These are phyloP conservation scores for Recurvirostra avosetta DNA, from an alignment of 2,113 vertebrate species.

Conservation along the genomic window DNA sequence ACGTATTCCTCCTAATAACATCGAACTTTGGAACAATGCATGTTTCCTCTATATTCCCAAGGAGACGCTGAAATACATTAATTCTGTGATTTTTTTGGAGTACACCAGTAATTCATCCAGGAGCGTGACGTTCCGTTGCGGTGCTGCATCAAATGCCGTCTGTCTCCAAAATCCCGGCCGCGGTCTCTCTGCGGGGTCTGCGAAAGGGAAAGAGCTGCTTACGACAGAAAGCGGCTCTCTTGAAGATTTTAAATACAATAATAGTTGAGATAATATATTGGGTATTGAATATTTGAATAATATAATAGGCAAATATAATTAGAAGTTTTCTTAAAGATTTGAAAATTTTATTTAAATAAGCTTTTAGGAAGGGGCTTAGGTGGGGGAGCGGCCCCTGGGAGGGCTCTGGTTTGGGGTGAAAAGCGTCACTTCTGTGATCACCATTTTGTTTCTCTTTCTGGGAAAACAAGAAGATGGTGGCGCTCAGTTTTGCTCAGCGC, in stretches of 20 bases:
- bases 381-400: not conserved
- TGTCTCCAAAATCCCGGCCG: not conserved
- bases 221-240: not conserved
- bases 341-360: not conserved
- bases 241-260: not conserved
- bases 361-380: not conserved
- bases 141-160: not conserved
- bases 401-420: not conserved
- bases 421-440: not conserved
- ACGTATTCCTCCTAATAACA: not conserved
- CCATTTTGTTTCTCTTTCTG: not conserved
- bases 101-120: not conserved
- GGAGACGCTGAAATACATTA: not conserved
- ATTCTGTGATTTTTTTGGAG: not conserved
- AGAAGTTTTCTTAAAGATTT: not conserved
- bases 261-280: not conserved
- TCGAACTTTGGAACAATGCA: not conserved
- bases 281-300: not conserved
- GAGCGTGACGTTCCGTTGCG: not conserved
- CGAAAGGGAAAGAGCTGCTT: not conserved
- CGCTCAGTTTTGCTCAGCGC: fast-evolving
- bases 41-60: not conserved
- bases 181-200: not conserved
- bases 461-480: not conserved
- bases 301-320: not conserved